phyloP scores from a whole-genome alignment of 30 jellyfish, hydroid and myxozoan genomes.

The Catostylus mosaicus region DNA sequence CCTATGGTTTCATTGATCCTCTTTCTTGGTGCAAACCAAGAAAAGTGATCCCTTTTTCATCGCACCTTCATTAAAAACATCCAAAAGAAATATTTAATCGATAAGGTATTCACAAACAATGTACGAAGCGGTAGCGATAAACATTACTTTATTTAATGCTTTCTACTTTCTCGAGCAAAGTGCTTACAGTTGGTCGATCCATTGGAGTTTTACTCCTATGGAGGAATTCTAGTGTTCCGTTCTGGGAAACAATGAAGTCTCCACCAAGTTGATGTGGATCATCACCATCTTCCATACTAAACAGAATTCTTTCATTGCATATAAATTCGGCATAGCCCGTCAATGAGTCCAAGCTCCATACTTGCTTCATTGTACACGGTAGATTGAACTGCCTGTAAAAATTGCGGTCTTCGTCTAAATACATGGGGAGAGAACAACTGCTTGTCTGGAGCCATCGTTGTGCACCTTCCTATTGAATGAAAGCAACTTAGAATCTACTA shows the following conservation, averaged over 20 bases:
- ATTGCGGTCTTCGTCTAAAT: slow-evolving; percentile 64
- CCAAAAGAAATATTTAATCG: no score
- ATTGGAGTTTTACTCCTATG: slow-evolving; percentile 73
- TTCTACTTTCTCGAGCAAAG: not conserved
- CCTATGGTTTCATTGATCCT: no score
- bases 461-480: slow-evolving; percentile 57
- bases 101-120: no score
- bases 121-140: no score
- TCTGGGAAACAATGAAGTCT: slow-evolving; percentile 56
- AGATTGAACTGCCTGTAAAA: slow-evolving; percentile 62
- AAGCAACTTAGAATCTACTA: no score
- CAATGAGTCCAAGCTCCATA: slow-evolving; percentile 72
- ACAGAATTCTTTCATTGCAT: slow-evolving; percentile 60
- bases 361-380: slow-evolving; percentile 62
- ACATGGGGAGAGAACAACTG: slow-evolving; percentile 73
- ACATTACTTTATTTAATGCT: no score
- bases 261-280: slow-evolving; percentile 98
- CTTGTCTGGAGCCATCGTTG: slow-evolving; percentile 64
- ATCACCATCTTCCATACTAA: slow-evolving; percentile 68
- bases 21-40: not conserved
- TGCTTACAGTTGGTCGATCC: slow-evolving; percentile 75
- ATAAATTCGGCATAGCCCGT: slow-evolving; percentile 73
- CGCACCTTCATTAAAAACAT: no score
- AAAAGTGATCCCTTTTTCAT: no score
- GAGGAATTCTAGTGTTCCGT: slow-evolving; percentile 42